Evolutionary conservation across 2,888 invertebrate species (phyloP).

Genomic region (Himalopsyche kuldschensis): DNA sequence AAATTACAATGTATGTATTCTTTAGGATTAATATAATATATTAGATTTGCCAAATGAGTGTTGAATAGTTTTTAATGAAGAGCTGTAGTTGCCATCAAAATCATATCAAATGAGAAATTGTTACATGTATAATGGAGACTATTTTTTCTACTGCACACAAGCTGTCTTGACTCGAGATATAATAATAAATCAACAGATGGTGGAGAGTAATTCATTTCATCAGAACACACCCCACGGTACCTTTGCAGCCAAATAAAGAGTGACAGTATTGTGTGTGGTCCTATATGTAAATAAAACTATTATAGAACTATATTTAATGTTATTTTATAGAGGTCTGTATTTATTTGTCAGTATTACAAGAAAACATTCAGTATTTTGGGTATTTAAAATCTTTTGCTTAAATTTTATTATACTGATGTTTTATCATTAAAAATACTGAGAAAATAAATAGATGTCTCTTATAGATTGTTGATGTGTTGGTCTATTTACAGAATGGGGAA

Average conservation of each 20-base stretch:
- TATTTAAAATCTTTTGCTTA: no score
- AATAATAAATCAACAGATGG: no score
- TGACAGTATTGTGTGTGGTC: not conserved
- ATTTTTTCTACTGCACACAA: conserved; percentile 1
- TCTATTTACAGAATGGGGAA: not conserved
- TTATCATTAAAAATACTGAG: not conserved
- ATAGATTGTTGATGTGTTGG: not conserved
- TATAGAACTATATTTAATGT: not conserved
- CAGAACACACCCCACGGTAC: no score
- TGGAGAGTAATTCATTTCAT: no score
- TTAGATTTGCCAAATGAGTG: conserved; percentile 8
- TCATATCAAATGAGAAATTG: conserved; percentile 18
- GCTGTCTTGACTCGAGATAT: not conserved
- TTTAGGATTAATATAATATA: not conserved
- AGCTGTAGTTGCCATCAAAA: conserved; percentile 17
- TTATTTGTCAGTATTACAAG: no score
- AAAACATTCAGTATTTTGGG: no score
- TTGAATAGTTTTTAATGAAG: conserved; percentile 19
- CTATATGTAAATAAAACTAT: conserved; percentile 9
- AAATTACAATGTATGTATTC: not conserved
- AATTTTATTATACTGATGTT: no score
- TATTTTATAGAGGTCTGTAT: not conserved
- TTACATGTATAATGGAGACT: not conserved
- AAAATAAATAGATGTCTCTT: not conserved
- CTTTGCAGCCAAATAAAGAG: no score